Evolutionary conservation across 2,797 vertebrate species (phyloP).

Genomic region (Pyrocephalus nanus): DNA sequence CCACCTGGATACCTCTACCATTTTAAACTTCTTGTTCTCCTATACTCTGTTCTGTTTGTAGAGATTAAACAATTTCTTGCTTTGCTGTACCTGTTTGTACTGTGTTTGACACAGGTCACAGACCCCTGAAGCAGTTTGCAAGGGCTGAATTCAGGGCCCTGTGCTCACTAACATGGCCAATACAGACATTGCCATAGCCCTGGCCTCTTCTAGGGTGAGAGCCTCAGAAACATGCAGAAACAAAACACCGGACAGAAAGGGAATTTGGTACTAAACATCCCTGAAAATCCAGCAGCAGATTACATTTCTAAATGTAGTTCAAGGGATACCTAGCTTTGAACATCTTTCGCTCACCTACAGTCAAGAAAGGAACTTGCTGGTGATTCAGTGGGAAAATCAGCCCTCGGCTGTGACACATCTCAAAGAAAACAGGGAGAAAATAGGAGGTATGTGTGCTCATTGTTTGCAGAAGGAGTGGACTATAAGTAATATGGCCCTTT

Average conservation of each 20-base stretch:
- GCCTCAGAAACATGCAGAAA: background rate
- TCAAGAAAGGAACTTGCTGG: background rate
- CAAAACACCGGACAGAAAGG: background rate
- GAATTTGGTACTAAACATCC: background rate
- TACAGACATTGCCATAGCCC: background rate
- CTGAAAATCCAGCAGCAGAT: background rate
- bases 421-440: background rate
- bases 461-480: background rate
- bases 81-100: background rate
- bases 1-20: background rate
- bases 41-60: background rate
- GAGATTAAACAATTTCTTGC: background rate
- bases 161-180: background rate
- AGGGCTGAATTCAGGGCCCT: background rate
- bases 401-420: background rate
- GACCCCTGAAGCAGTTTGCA: background rate
- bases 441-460: rapidly evolving
- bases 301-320: background rate
- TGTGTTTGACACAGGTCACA: background rate
- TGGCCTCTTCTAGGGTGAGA: background rate
- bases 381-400: background rate
- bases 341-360: background rate
- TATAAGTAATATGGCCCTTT: background rate
- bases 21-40: background rate
- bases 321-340: background rate